phyloP scores from a whole-genome alignment of 2,113 vertebrate genomes.

The Cettia cetti region DNA sequence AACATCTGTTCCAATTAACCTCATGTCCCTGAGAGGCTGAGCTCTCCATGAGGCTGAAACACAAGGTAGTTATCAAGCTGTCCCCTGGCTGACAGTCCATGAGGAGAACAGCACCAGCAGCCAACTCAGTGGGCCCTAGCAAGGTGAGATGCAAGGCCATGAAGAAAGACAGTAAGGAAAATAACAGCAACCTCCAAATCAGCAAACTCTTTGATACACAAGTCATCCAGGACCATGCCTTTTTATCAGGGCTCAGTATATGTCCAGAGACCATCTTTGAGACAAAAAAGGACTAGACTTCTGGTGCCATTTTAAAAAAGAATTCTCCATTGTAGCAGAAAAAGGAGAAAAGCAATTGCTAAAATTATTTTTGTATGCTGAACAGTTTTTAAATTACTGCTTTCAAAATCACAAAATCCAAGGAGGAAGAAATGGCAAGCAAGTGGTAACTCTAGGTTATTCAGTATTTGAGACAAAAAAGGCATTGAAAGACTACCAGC shows the following conservation, averaged over 20 bases:
- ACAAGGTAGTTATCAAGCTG: background rate
- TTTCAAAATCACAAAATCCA: background rate
- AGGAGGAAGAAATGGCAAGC: background rate
- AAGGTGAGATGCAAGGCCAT: background rate
- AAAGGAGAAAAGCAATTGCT: background rate
- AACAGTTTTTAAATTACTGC: background rate
- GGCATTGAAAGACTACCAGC: background rate
- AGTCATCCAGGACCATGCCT: background rate
- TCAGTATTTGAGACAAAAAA: background rate
- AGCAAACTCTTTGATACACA: background rate
- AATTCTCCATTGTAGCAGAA: background rate
- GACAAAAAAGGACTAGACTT: background rate
- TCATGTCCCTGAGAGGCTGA: constrained; percentile 17
- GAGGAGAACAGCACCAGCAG: background rate
- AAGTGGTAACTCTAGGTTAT: background rate
- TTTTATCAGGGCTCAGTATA: background rate
- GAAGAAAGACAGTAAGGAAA: background rate
- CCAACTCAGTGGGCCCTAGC: background rate
- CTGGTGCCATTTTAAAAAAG: background rate
- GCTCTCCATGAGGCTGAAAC: background rate
- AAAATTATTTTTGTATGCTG: background rate
- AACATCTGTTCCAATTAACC: constrained; percentile 65
- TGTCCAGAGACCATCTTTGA: background rate
- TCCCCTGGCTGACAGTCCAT: background rate
- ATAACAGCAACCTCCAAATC: background rate